phyloP scores from a whole-genome alignment of 2,113 vertebrate species.

The Cygnus atratus region DNA sequence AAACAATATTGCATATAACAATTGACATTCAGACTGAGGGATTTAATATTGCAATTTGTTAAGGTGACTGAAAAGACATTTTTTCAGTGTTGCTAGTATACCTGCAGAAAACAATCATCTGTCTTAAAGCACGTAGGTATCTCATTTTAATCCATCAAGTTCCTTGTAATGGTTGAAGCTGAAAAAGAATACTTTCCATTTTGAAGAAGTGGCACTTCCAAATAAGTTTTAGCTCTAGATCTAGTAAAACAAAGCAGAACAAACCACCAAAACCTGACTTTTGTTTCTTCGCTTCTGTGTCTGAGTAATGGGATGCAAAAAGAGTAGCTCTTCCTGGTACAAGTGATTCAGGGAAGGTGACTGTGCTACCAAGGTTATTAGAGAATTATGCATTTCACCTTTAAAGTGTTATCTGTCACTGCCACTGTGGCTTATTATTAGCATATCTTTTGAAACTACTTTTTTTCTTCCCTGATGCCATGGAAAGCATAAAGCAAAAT shows the following conservation, averaged over 20 bases:
- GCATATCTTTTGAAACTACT: not conserved
- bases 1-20: not conserved
- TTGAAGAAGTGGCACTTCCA: not conserved
- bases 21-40: not conserved
- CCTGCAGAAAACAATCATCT: not conserved
- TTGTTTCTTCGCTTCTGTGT: not conserved
- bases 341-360: not conserved
- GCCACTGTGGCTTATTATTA: not conserved
- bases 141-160: not conserved
- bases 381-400: conserved; percentile 19
- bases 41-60: not conserved
- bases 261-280: fast-evolving
- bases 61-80: not conserved
- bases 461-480: not conserved
- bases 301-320: not conserved
- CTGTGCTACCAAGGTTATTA: not conserved
- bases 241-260: not conserved
- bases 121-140: not conserved
- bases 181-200: not conserved
- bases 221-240: not conserved
- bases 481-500: not conserved
- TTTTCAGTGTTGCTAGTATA: not conserved
- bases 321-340: not conserved
- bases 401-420: conserved; percentile 4
- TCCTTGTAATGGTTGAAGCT: not conserved